Percentiles rank a stretch among this genome's conserved stretches.
phyloP scores from a whole-genome alignment of 2,888 invertebrate species.

The Chymomyza amoena region DNA sequence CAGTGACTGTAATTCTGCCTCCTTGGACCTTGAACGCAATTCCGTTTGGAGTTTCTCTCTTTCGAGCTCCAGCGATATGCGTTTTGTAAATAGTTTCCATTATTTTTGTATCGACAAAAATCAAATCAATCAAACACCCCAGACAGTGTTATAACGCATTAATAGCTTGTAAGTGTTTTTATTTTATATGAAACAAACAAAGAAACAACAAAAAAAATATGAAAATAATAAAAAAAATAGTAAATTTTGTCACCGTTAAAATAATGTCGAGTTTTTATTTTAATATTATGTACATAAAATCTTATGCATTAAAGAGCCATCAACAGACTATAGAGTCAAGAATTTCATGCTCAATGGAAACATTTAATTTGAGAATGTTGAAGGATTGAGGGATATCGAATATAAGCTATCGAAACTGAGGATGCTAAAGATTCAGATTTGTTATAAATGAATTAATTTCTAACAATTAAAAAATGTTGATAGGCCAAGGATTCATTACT shows the following conservation, averaged over 20 bases:
- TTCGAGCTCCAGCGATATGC: conserved; percentile 43
- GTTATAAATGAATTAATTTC: no score
- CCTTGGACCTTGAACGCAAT: conserved; percentile 37
- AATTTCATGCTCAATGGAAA: no score
- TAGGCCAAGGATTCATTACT: no score
- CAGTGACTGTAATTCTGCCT: conserved; percentile 56
- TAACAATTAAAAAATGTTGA: no score
- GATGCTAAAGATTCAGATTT: no score
- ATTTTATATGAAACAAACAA: conserved; percentile 78
- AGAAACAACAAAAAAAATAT: conserved; percentile 77
- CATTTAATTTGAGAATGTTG: no score
- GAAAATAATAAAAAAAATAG: conserved; percentile 79
- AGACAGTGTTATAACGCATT: conserved; percentile 73
- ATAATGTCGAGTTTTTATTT: conserved; percentile 10
- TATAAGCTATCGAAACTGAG: no score
- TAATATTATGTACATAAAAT: neutral
- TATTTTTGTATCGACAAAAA: conserved; percentile 40
- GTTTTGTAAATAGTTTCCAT: conserved; percentile 75
- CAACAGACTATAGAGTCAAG: no score
- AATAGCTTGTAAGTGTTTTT: conserved; percentile 76
- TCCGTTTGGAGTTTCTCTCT: conserved; percentile 32
- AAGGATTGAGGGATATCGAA: no score
- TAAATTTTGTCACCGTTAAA: conserved; percentile 79
- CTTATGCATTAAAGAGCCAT: no score
- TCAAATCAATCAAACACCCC: conserved; percentile 28